These are phyloP conservation scores for Heliornis fulica DNA, from an alignment of 2,113 vertebrate genomes.

Conservation along the genomic window DNA sequence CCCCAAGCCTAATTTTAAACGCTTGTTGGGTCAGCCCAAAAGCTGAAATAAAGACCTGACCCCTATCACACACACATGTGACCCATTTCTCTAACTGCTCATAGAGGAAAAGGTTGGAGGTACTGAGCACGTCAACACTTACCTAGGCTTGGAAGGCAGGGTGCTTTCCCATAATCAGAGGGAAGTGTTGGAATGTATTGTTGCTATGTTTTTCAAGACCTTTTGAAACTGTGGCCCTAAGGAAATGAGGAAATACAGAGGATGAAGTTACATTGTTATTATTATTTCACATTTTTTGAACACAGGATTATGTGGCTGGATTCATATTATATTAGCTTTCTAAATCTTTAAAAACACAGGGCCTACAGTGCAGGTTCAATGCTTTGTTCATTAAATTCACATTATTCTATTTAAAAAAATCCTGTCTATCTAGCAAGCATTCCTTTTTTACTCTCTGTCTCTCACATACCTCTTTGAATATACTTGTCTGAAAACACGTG, in stretches of 20 bases:
- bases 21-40: background rate
- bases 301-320: background rate
- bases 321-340: slow-evolving; percentile 36
- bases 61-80: background rate
- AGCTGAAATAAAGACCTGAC: background rate
- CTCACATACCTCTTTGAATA: background rate
- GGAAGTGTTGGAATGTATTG: slow-evolving; percentile 57
- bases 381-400: background rate
- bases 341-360: slow-evolving; percentile 3
- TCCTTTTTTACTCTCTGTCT: background rate
- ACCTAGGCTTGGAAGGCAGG: slow-evolving; percentile 14
- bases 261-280: slow-evolving; percentile 51
- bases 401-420: background rate
- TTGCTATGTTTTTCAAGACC: slow-evolving; percentile 51
- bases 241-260: slow-evolving; percentile 54
- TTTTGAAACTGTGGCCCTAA: slow-evolving; percentile 55
- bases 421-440: background rate
- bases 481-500: background rate
- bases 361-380: background rate
- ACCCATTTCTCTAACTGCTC: background rate
- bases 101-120: background rate
- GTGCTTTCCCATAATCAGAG: slow-evolving; percentile 41
- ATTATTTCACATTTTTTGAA: slow-evolving; percentile 50
- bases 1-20: background rate
- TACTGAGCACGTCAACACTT: background rate